Evolutionary conservation across 2,113 vertebrate species (phyloP).

Genomic region (Syrmaticus mikado): DNA sequence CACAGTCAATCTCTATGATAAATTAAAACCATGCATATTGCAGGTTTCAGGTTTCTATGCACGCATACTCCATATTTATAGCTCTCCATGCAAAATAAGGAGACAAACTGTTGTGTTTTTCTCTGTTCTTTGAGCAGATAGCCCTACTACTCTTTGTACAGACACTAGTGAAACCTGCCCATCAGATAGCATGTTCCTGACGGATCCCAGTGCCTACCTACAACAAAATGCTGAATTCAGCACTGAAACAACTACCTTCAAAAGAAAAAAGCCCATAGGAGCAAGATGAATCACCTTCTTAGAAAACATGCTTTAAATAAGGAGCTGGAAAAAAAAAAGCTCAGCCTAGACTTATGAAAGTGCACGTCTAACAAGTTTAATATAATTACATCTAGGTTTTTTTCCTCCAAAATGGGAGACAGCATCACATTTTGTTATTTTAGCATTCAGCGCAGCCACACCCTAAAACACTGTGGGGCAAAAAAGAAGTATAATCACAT

Average conservation of each 20-base stretch:
- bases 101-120: background rate
- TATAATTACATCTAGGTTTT: constrained; percentile 41
- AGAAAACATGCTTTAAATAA: constrained; percentile 51
- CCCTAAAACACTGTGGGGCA: constrained; percentile 31
- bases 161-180: background rate
- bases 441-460: constrained; percentile 36
- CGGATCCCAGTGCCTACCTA: background rate
- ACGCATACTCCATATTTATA: background rate
- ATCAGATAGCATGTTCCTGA: constrained; percentile 23
- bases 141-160: background rate
- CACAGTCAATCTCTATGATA: background rate
- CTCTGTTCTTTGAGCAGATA: constrained; percentile 2
- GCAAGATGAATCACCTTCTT: constrained; percentile 55
- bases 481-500: background rate
- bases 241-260: constrained; percentile 41
- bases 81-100: constrained; percentile 19
- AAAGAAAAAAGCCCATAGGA: constrained; percentile 39
- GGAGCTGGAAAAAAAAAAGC: background rate
- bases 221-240: constrained; percentile 39
- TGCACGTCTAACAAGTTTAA: constrained; percentile 1
- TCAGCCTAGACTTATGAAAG: constrained; percentile 19
- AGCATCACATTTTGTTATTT: constrained; percentile 41
- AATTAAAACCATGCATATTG: background rate
- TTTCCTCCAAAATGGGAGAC: constrained; percentile 34
- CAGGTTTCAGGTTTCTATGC: background rate